These are phyloP conservation scores for Nasonia oneida DNA, from an alignment of 2,888 invertebrate species.

Conservation along the genomic window DNA sequence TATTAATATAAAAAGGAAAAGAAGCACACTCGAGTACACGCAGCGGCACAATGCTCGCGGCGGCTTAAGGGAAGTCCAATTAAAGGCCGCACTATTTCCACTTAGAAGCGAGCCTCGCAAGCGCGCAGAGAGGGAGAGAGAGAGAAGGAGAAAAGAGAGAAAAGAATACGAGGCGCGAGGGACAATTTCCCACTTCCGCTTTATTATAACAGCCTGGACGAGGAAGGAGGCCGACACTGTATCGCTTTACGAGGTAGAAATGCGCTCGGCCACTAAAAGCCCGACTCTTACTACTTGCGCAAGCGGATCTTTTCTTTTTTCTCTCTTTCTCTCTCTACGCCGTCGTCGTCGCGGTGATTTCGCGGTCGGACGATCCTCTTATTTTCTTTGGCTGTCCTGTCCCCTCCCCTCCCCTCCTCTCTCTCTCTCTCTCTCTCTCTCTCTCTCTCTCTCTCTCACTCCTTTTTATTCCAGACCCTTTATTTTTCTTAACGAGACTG, in stretches of 20 bases:
- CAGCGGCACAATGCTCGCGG: not conserved
- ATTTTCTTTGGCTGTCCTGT: conserved; percentile 32
- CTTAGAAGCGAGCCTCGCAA: not conserved
- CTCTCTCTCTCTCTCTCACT: not conserved
- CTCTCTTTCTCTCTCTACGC: not conserved
- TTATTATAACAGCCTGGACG: conserved; percentile 43
- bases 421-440: not conserved
- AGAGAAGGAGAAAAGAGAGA: not conserved
- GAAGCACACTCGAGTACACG: not conserved
- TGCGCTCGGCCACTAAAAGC: conserved; percentile 45
- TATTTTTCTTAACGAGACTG: conserved; percentile 41
- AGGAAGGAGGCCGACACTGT: not conserved
- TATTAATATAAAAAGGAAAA: no score
- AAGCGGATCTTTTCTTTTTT: conserved; percentile 10
- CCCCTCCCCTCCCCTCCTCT: not conserved
- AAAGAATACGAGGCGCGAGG: conserved; percentile 1
- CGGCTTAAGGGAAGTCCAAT: not conserved
- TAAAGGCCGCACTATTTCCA: conserved; percentile 11
- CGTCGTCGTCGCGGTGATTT: conserved; percentile 50
- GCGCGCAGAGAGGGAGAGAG: not conserved
- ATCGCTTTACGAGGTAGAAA: conserved; percentile 58
- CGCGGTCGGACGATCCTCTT: conserved; percentile 55
- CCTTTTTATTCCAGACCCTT: conserved; percentile 1
- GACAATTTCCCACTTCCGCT: conserved; percentile 41
- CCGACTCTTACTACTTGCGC: conserved; percentile 47